Evolutionary conservation across 2,888 invertebrate species (phyloP), one percentile per base, ranked within the genome.

Genomic region (Byasa hedistus): DNA sequence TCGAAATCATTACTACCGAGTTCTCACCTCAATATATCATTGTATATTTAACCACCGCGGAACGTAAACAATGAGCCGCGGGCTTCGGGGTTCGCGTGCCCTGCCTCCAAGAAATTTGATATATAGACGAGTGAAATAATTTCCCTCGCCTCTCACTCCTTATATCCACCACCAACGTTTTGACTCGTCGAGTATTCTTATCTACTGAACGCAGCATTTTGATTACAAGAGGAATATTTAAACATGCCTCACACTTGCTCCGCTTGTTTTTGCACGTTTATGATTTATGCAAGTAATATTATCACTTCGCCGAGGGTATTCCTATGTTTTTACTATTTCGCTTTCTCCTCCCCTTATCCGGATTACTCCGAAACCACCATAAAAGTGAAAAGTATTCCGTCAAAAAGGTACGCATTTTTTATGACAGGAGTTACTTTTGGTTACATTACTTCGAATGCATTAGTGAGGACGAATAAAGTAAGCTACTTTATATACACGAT

Each of bases 211-310:
- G 81, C 89, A 90, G 88, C 86, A 86, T 85, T 89, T 89, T 90
- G 89, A 91, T 89, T 90, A 89, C 84, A 82, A 85, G 83, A 84
- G 84, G 87, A 89, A 90, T 91, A 89, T 89, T 89, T 88, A 85
- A 89, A 87, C 85, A 87, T 83, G 83, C 82, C 79, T 83, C 82
- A 74, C 78, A 78, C 76, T 48, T 81, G 81, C 84, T 85, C 85
- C 86, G 82, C 83, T 84, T 85, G 80, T 84, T 81, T 76, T 76
- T 84, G n/a, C 84, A 83, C 85, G 82, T 86, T 81, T 82, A 84
- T 87, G 87, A 88, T 89, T 85, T 83, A 83, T 82, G 79, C 82
- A 77, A 77, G 79, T 79, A 79, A 80, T 68, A 61, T 66, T 65
- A 67, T 60, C 67, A 69, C 74, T 72, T 73, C 76, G 73, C 67